Evolutionary conservation across 1,140 invertebrate genomes (phyloP).

Genomic region (Lasioglossum baleicum): DNA sequence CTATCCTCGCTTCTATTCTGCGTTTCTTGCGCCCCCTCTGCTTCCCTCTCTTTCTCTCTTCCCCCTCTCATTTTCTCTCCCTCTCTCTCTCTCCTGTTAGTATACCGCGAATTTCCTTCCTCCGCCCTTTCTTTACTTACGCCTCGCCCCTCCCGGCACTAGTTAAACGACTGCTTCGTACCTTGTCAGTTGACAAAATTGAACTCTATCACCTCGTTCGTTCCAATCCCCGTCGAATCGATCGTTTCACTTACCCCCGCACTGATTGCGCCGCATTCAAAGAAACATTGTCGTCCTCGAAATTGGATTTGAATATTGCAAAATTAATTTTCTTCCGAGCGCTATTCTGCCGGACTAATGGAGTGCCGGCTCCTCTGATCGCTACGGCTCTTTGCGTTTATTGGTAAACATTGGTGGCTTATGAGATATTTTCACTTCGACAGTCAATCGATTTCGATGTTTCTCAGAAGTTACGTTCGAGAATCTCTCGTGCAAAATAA

Average conservation of each 20-base stretch:
- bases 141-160: slow-evolving; percentile 1
- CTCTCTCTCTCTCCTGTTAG: no score
- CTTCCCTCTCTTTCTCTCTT: neutral
- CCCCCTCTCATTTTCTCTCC: neutral
- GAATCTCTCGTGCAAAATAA: no score
- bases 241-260: slow-evolving; percentile 17
- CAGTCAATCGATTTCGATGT: no score
- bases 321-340: neutral
- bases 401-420: no score
- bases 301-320: neutral
- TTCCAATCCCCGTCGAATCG: slow-evolving; percentile 1
- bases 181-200: slow-evolving; percentile 36
- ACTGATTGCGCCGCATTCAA: neutral
- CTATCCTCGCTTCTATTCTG: slow-evolving; percentile 33
- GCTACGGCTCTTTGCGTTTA: no score
- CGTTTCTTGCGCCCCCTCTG: neutral
- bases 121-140: slow-evolving; percentile 24
- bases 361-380: no score
- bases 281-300: slow-evolving; percentile 6
- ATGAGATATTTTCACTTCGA: no score
- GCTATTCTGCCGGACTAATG: neutral
- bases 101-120: slow-evolving; percentile 26
- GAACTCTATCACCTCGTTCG: slow-evolving; percentile 8
- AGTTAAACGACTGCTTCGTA: slow-evolving; percentile 41
- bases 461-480: no score